These are phyloP conservation scores for Alethe castanea DNA, from an alignment of 2,113 vertebrate species.

Conservation along the genomic window DNA sequence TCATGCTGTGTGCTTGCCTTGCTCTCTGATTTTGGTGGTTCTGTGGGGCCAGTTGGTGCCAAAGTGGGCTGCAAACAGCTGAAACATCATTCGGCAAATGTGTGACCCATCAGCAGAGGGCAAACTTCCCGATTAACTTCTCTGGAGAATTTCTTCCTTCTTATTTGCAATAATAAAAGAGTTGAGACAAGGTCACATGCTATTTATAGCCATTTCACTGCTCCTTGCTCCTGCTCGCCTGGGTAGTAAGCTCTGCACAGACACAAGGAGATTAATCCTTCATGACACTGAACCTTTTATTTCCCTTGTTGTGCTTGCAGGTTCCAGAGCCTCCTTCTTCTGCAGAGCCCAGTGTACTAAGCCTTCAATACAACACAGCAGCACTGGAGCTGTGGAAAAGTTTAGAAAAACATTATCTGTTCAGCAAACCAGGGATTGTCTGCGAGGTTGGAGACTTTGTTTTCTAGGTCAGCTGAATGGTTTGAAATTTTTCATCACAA, in stretches of 20 bases:
- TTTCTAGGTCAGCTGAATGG: not conserved
- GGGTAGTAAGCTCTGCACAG: constrained; percentile 13
- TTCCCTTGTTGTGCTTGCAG: constrained; percentile 3
- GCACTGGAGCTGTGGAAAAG: not conserved
- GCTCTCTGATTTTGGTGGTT: not conserved
- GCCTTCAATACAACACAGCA: not conserved
- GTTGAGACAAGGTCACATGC: not conserved
- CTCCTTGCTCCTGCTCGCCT: not conserved
- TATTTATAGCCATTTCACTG: constrained; percentile 19
- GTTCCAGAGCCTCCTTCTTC: not conserved
- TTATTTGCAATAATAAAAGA: not conserved
- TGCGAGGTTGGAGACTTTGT: not conserved
- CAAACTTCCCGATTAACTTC: not conserved
- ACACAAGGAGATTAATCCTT: constrained; percentile 17
- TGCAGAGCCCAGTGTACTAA: not conserved
- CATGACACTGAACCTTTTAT: constrained; percentile 35
- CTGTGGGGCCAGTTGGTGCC: not conserved
- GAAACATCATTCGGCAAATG: not conserved
- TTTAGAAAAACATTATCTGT: not conserved
- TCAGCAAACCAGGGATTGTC: not conserved
- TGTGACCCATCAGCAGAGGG: not conserved
- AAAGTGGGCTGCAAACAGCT: not conserved
- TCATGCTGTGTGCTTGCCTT: not conserved
- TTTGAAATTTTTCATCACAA: not conserved
- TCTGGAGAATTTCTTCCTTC: not conserved